phyloP scores from a whole-genome alignment of 2,797 vertebrate genomes.

The Phaenicophaeus curvirostris region DNA sequence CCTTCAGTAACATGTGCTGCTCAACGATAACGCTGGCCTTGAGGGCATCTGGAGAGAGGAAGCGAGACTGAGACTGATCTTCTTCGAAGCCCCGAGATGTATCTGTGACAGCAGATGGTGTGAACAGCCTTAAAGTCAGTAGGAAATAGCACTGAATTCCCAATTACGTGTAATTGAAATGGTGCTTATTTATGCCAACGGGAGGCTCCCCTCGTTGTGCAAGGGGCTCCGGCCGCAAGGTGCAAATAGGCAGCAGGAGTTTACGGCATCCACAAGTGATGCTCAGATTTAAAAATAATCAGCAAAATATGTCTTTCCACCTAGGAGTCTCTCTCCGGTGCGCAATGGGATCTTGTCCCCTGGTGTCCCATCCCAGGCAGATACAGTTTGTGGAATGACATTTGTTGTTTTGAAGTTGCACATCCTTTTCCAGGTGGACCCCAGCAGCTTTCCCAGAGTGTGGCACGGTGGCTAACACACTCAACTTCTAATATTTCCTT shows the following conservation, averaged over 20 bases:
- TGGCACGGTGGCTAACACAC: rapidly evolving
- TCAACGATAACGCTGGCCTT: background rate
- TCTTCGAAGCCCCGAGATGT: background rate
- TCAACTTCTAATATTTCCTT: background rate
- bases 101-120: constrained; percentile 28
- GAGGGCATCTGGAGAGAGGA: background rate
- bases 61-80: background rate
- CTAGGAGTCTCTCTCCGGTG: rapidly evolving
- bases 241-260: background rate
- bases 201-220: background rate
- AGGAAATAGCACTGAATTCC: background rate
- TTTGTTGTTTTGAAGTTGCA: background rate
- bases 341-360: background rate
- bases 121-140: background rate
- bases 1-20: background rate
- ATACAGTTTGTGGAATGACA: background rate
- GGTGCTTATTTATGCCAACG: background rate
- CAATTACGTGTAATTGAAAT: background rate
- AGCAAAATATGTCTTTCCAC: background rate
- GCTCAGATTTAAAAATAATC: background rate
- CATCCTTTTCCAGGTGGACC: background rate
- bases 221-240: background rate
- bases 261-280: rapidly evolving
- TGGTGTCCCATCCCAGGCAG: rapidly evolving
- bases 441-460: rapidly evolving